Conservation (phyloP, 1,140 invertebrate species). For the Melipona quadrifasciata region DNA sequence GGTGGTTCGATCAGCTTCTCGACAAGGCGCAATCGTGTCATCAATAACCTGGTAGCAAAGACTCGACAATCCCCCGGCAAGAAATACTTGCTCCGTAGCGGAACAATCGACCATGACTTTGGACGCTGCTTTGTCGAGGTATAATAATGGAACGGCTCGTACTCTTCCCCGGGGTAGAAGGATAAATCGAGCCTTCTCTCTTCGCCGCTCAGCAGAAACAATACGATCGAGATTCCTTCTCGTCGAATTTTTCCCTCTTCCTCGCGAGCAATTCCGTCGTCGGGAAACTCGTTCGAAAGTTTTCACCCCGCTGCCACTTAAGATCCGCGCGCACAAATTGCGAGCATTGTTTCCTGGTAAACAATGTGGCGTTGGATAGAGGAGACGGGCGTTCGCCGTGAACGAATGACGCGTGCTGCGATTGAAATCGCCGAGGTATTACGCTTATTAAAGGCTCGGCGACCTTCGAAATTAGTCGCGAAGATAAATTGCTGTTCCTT, state of each 20-base stretch:
- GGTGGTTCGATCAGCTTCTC: neutral
- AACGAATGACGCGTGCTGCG: neutral
- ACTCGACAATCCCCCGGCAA: conserved; percentile 13
- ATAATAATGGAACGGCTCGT: conserved; percentile 37
- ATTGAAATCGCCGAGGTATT: conserved; percentile 15
- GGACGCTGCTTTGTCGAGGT: conserved; percentile 12
- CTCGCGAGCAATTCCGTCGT: neutral
- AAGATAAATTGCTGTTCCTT: conserved; percentile 11
- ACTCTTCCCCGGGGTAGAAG: neutral
- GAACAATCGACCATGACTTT: conserved; percentile 49
- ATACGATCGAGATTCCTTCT: conserved; percentile 50
- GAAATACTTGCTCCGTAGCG: conserved; percentile 34
- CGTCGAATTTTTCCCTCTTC: conserved; percentile 5
- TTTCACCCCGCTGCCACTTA: conserved; percentile 44
- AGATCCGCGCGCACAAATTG: conserved; percentile 50
- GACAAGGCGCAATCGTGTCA: conserved; percentile 8
- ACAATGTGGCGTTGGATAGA: conserved; percentile 38
- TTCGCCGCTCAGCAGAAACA: conserved; percentile 35
- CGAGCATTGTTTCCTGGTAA: conserved; percentile 49
- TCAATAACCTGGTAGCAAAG: conserved; percentile 25
- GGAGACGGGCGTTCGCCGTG: neutral
- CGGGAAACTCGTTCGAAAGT: conserved; percentile 13
- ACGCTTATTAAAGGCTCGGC: conserved; percentile 31
- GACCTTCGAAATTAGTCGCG: conserved; percentile 1
- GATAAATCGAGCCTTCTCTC: conserved; percentile 11